These are phyloP conservation scores for Orgyia antiqua DNA, from an alignment of 2,888 invertebrate species.

Conservation along the genomic window DNA sequence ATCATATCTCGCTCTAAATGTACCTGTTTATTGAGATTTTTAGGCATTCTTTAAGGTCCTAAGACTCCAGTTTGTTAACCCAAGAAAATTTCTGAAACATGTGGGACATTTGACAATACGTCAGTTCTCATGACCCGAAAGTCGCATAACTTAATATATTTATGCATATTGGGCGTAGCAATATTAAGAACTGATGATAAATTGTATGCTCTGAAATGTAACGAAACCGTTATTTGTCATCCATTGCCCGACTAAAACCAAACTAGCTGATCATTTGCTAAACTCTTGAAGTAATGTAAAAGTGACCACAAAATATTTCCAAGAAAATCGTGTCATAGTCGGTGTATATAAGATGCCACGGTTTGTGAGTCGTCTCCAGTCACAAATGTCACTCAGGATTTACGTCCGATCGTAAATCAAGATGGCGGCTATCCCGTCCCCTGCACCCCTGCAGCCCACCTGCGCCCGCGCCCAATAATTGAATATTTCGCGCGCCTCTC, in stretches of 20 bases:
- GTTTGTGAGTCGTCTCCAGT: conserved; percentile 52
- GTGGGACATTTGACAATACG: conserved; percentile 19
- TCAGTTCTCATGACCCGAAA: conserved; percentile 33
- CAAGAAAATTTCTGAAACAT: conserved; percentile 13
- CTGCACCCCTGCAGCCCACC: conserved; percentile 43
- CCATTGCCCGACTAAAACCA: conserved; percentile 30
- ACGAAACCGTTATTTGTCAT: conserved; percentile 20
- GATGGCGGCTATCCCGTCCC: conserved; percentile 59
- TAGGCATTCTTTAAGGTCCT: too few relatives aligned
- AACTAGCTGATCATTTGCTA: conserved; percentile 17
- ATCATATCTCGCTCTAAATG: too few relatives aligned
- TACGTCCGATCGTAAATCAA: conserved; percentile 74
- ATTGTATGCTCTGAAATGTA: conserved; percentile 29
- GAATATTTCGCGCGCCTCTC: conserved; percentile 74
- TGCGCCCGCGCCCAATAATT: conserved; percentile 72
- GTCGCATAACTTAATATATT: conserved; percentile 41
- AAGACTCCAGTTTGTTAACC: too few relatives aligned
- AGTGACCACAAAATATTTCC: conserved; percentile 47
- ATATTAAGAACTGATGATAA: too few relatives aligned
- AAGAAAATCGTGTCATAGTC: conserved; percentile 55
- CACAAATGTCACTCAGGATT: conserved; percentile 75
- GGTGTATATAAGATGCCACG: conserved; percentile 36
- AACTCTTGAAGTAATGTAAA: conserved; percentile 32
- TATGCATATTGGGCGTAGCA: conserved; percentile 39
- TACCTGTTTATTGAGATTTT: too few relatives aligned